Base-by-base conservation (phyloP, 2,888 invertebrate species). In the Nipponacmea schrenckii region DNA sequence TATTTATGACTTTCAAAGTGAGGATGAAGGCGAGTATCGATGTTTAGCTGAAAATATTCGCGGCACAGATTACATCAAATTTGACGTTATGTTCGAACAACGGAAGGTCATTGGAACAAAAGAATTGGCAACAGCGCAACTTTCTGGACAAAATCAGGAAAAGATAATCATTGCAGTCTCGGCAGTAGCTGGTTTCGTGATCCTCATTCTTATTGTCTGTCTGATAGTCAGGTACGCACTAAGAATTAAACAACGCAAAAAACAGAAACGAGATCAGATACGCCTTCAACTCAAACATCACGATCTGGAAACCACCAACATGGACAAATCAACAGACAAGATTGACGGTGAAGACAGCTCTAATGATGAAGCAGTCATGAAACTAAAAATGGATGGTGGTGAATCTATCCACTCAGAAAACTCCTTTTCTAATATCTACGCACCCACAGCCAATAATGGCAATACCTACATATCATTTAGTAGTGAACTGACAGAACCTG, bases 391-490 rank as follows among this genome's bases (percentile, higher is more conserved):
- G 27, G 72, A 72, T 26, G 44, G 64, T 12, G 39, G 67, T 10
- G 64, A 70, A 27, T 66, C 68, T 17, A 64, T 72, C 4, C 70
- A 75, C 0, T 45, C 68, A 14, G 73, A 75, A 63, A 76, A 69
- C 15, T 76, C 72, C 27, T 56, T 70, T 17, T 70, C 70, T 44
- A 65, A 70, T 66, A 70, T 70, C 17, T 70, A 64, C 39, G 50
- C 56, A 14, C 70, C 70, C 0, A 48, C 70, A n/a, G 62, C 65
- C 20, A 69, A 74, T 24, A 80, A 82, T 44, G 82, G 81, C 31
- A 83, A 83, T 76, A 85, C 84, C 1, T 85, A 85, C 72, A 81
- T 85, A n/a, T 85, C 85, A 66, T 85, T 85, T 72, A 82, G 82
- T 73, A 79, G 82, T 17, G 83, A 84, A 66, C 78, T 81, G 63